Conservation (phyloP, 1,140 invertebrate species). For the Megalopta genalis region DNA sequence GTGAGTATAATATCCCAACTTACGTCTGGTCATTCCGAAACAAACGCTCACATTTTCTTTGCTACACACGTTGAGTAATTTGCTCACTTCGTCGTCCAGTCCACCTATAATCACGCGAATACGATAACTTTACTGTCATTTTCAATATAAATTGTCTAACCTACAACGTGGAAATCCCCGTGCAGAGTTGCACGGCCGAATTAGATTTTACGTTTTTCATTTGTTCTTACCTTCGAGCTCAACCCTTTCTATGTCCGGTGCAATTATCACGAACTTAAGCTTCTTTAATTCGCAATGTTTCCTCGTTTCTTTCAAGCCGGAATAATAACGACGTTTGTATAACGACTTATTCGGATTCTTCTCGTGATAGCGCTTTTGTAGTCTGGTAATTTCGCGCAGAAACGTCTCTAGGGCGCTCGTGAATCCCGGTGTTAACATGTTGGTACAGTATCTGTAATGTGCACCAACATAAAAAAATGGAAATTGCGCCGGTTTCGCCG, state of each 20-base stretch:
- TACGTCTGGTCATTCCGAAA: conserved; percentile 80
- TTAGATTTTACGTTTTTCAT: background rate
- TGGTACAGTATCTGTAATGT: conserved; percentile 70
- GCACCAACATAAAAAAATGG: background rate
- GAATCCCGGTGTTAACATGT: conserved; percentile 54
- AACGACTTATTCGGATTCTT: conserved; percentile 64
- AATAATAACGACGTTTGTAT: conserved; percentile 61
- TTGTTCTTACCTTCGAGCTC: conserved; percentile 58
- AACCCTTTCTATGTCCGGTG: conserved; percentile 67
- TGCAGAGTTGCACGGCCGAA: background rate
- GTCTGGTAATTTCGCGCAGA: conserved; percentile 60
- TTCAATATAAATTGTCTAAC: background rate
- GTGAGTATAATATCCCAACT: conserved; percentile 80
- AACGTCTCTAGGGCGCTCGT: conserved; percentile 59
- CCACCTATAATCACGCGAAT: conserved; percentile 57
- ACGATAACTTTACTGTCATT: background rate
- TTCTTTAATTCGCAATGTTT: conserved; percentile 65
- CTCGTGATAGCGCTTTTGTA: conserved; percentile 66
- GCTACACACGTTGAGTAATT: conserved; percentile 58
- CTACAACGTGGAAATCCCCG: background rate
- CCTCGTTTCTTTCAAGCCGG: conserved; percentile 68
- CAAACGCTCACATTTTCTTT: conserved; percentile 79
- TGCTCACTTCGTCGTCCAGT: conserved; percentile 59
- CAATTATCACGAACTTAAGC: conserved; percentile 67
- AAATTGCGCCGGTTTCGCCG: background rate